Base-by-base conservation (phyloP, 2,113 vertebrate genomes). In the Actenoides lindsayi region DNA sequence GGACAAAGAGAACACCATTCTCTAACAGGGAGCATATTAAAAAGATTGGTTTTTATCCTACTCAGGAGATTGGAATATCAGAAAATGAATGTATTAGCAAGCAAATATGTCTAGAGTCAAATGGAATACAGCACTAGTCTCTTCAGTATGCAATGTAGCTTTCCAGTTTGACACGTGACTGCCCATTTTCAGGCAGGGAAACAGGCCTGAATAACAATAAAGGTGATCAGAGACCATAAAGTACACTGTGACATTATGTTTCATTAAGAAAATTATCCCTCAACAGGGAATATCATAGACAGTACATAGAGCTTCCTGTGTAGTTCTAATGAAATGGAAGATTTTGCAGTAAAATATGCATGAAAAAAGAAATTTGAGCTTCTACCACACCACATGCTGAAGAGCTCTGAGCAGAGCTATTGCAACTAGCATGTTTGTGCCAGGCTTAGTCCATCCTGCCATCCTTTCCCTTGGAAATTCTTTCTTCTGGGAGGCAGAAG, bases 261-360 rank as follows among this genome's bases (percentile, higher is more conserved):
- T 74, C 33, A 7, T 77, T 48, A 74, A 57, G 15, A 69, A 87
- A 30, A 50, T n/a, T 62, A 35, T 67, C 41, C 19, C 28, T 73
- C 69, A 74, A 87, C 19, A 50, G 30, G 33, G 13, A 85, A 63
- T 71, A 13, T 85, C 48, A 54, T 15, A 59, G 56, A 2, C 39
- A 37, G 31, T 44, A 30, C 10, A 39, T 64, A 74, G 21, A 83
- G 16, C 27, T 89, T 89, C 39, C 75, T 30, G 16, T 28, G 48
- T 17, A 54, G 31, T 87, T 67, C 56, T 74, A 60, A 35, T 65
- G 17, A 87, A 81, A 77, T 64, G 18, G 30, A 62, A 84, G 65
- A 67, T 92, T 93, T 82, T 82, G 51, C 37, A 50, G 37, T 68
- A 84, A 93, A 87, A 87, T 84, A 39, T 39, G 27, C 27, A 74